Percentiles rank a stretch among this genome's conserved stretches.
Evolutionary conservation across 2,797 vertebrate genomes (phyloP).

Genomic region (Chaunax sp.): DNA sequence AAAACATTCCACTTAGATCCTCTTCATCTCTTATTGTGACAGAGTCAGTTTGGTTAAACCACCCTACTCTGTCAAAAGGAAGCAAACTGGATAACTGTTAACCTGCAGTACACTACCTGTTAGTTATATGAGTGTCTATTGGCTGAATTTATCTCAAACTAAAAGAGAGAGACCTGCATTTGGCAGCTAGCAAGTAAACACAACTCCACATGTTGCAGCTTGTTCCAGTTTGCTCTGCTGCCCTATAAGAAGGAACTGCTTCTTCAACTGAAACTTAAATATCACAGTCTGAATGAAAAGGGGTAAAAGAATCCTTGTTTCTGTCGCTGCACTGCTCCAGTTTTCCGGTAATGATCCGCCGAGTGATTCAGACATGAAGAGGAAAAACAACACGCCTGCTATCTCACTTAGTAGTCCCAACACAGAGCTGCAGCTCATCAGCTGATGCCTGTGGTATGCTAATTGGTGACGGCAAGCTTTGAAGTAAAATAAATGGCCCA

Average conservation of each 20-base stretch:
- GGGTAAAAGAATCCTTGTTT: not conserved
- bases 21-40: constrained; percentile 41
- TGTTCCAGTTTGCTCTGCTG: too few relatives aligned
- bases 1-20: constrained; percentile 43
- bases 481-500: constrained; percentile 54
- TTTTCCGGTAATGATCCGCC: constrained; percentile 12
- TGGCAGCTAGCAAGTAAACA: not conserved
- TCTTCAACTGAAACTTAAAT: not conserved
- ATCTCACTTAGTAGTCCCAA: constrained; percentile 21
- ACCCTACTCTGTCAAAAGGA: too few relatives aligned
- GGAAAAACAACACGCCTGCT: constrained; percentile 6
- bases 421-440: constrained; percentile 20
- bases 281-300: constrained; percentile 5
- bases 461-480: constrained; percentile 39
- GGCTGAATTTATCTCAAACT: too few relatives aligned
- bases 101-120: too few relatives aligned
- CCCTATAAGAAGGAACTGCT: too few relatives aligned
- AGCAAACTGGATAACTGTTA: too few relatives aligned
- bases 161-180: not conserved
- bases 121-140: too few relatives aligned
- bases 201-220: not conserved
- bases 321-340: not conserved
- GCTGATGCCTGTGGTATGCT: constrained; percentile 40
- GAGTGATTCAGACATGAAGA: constrained; percentile 12
- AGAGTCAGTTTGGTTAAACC: too few relatives aligned